Evolutionary conservation across 2,888 invertebrate species (phyloP).

Genomic region (Chymomyza caudatula): DNA sequence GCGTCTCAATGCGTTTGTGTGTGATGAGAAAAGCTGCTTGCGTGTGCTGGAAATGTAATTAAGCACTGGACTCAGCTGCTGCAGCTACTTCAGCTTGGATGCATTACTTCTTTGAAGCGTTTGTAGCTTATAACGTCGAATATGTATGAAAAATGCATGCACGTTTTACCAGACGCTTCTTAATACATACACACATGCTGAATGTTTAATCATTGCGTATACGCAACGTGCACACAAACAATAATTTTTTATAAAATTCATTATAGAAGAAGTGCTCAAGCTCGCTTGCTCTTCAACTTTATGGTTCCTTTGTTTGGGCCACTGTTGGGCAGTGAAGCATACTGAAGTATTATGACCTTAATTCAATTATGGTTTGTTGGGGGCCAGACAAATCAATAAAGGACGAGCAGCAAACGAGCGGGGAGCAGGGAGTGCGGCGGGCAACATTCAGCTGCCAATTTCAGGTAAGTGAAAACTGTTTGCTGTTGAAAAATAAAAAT

Average conservation of each 20-base stretch:
- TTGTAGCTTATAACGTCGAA: slow-evolving; percentile 38
- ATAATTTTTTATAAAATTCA: slow-evolving; percentile 1
- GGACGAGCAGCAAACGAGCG: background rate
- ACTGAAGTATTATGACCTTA: slow-evolving; percentile 25
- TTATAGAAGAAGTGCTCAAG: background rate
- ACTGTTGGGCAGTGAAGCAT: background rate
- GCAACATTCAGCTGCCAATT: slow-evolving; percentile 22
- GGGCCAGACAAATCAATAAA: slow-evolving; percentile 50
- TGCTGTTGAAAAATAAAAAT: slow-evolving; percentile 34
- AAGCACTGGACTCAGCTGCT: slow-evolving; percentile 39
- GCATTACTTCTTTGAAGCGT: background rate
- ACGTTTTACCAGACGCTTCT: slow-evolving; percentile 33
- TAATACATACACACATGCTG: slow-evolving; percentile 45
- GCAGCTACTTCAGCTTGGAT: slow-evolving; percentile 5
- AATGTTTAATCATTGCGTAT: slow-evolving; percentile 56
- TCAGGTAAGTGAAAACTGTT: background rate
- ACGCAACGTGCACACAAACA: slow-evolving; percentile 25
- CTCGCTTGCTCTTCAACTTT: background rate
- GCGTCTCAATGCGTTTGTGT: slow-evolving; percentile 40
- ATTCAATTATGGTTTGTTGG: slow-evolving; percentile 51
- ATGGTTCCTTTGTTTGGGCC: background rate
- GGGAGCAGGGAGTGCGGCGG: slow-evolving; percentile 12
- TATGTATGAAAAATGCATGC: slow-evolving; percentile 56
- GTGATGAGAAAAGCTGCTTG: slow-evolving; percentile 20
- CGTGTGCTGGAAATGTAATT: slow-evolving; percentile 63